Conservation (phyloP, 2,888 invertebrate species). For the Operophtera brumata region DNA sequence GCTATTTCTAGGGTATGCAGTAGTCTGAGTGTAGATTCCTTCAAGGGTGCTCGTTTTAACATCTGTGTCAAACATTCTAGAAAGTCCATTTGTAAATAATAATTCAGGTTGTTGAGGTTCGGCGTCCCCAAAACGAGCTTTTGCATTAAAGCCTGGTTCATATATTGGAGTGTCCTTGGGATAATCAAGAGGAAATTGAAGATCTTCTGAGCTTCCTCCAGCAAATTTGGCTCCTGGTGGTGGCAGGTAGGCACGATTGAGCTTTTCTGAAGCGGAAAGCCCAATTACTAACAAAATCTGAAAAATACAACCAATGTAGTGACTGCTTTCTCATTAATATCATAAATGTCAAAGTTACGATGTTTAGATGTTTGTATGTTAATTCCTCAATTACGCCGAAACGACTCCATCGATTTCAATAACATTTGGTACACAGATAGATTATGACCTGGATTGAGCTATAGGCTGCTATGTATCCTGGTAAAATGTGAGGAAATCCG, state of each 20-base stretch:
- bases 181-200: constrained; percentile 51
- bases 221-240: constrained; percentile 59
- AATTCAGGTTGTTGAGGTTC: neutral
- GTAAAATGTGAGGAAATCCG: too few relatives aligned
- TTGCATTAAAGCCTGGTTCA: neutral
- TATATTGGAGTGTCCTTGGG: constrained; percentile 38
- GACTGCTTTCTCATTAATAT: too few relatives aligned
- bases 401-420: too few relatives aligned
- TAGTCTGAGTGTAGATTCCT: neutral
- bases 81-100: neutral
- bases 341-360: too few relatives aligned
- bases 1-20: neutral
- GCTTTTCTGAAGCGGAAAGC: constrained; percentile 52
- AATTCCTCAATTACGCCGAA: too few relatives aligned
- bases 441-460: too few relatives aligned
- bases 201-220: constrained; percentile 53
- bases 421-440: too few relatives aligned
- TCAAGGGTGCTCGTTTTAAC: neutral
- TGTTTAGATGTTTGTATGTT: too few relatives aligned
- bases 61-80: neutral
- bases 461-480: too few relatives aligned
- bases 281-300: constrained; percentile 56
- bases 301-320: constrained; percentile 40
- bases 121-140: neutral
- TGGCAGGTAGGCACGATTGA: constrained; percentile 63